Percentiles rank a stretch among this genome's conserved stretches.
Conservation (phyloP, 2,797 vertebrate genomes). For the Danionella dracula region DNA sequence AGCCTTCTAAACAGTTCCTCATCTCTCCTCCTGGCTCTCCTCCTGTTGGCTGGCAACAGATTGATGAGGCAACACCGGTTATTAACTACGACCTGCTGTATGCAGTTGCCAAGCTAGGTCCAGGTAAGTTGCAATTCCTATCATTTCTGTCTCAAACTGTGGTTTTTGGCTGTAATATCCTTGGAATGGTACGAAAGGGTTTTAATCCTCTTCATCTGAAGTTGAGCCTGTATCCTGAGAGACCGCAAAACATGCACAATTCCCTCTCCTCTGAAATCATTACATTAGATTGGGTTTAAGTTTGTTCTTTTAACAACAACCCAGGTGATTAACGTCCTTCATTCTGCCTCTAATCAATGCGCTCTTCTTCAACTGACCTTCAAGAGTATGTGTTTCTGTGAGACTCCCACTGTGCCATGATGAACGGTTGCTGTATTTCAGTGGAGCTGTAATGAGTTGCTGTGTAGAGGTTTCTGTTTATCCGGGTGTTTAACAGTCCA, state of each 20-base stretch:
- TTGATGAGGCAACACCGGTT: conserved; percentile 77
- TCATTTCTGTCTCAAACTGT: background rate
- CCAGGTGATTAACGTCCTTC: background rate
- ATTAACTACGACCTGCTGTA: conserved; percentile 85
- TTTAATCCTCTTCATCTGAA: background rate
- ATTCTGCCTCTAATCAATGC: conserved; percentile 8
- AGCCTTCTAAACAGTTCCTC: conserved; percentile 83
- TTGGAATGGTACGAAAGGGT: background rate
- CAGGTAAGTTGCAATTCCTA: conserved; percentile 62
- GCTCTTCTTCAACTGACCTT: conserved; percentile 22
- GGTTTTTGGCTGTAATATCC: background rate
- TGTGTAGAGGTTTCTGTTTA: background rate
- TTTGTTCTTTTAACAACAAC: conserved; percentile 6
- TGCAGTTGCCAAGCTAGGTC: conserved; percentile 79
- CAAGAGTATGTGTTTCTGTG: background rate
- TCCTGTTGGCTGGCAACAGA: conserved; percentile 79
- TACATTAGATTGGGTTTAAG: background rate
- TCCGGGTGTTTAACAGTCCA: conserved; percentile 5
- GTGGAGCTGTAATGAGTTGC: background rate
- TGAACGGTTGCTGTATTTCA: background rate
- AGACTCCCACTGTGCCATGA: background rate
- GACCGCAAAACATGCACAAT: too few species aligned
- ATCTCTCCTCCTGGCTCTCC: conserved; percentile 83
- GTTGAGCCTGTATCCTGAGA: background rate
- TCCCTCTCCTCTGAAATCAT: background rate